Conservation (phyloP, 2,888 invertebrate species). For the Archaeoteleia sp. region DNA sequence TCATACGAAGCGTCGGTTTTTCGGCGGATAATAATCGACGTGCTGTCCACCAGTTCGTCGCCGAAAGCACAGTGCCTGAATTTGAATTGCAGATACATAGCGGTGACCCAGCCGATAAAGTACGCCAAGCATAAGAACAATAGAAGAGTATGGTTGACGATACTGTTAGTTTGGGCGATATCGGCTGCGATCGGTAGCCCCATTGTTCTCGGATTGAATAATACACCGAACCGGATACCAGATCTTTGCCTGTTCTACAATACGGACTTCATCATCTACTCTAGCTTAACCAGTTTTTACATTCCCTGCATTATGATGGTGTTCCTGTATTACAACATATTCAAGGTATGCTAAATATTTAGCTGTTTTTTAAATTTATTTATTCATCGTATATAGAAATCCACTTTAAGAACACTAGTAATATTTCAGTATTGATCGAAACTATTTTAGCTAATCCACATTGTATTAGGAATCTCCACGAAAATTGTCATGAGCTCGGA, state of each 20-base stretch:
- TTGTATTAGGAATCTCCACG: too few species aligned
- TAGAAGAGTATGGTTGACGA: slow-evolving; percentile 94
- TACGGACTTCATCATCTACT: slow-evolving; percentile 98
- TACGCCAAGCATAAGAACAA: slow-evolving; percentile 99
- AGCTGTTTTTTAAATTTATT: slow-evolving; percentile 1
- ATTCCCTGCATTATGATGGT: slow-evolving; percentile 99
- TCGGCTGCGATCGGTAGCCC: slow-evolving; percentile 97
- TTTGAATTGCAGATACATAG: slow-evolving; percentile 90
- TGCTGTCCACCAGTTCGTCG: slow-evolving; percentile 37
- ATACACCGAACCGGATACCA: slow-evolving; percentile 88
- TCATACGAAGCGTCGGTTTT: slow-evolving; percentile 30
- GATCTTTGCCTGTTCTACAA: slow-evolving; percentile 97
- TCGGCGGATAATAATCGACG: slow-evolving; percentile 44
- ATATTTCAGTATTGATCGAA: too few species aligned
- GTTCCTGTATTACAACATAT: slow-evolving; percentile 97
- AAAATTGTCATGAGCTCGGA: too few species aligned
- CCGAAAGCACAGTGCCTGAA: slow-evolving; percentile 51
- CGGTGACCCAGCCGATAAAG: slow-evolving; percentile 98
- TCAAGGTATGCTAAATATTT: slow-evolving; percentile 83
- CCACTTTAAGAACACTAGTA: too few species aligned
- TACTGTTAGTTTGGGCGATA: slow-evolving; percentile 96
- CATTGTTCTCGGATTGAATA: slow-evolving; percentile 96
- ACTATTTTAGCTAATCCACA: too few species aligned
- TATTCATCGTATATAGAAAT: too few species aligned
- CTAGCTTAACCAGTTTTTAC: slow-evolving; percentile 98